phyloP scores from a whole-genome alignment of 2,113 vertebrate genomes.

The Dipodomys merriami region DNA sequence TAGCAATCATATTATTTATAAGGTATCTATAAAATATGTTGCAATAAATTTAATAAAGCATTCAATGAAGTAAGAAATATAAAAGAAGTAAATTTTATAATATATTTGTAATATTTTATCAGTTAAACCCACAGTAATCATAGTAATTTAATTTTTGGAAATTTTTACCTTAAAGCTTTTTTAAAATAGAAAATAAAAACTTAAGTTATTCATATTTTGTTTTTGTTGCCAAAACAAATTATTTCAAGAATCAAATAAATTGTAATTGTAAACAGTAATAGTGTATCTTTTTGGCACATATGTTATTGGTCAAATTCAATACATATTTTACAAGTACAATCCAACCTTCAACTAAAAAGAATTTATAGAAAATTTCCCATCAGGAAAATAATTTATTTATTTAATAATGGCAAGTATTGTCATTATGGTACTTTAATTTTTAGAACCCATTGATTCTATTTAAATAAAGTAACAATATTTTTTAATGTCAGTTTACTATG shows the following conservation, averaged over 20 bases:
- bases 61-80: background rate
- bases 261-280: no score
- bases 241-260: no score
- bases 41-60: background rate
- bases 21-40: background rate
- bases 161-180: no score
- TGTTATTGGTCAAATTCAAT: background rate
- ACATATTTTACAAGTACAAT: background rate
- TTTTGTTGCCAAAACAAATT: no score
- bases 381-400: background rate
- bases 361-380: background rate
- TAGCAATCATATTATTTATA: background rate
- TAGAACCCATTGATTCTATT: background rate
- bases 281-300: no score
- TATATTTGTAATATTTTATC: background rate
- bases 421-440: background rate
- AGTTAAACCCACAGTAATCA: background rate
- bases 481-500: background rate
- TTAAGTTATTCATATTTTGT: no score
- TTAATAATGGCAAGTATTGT: background rate
- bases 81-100: background rate
- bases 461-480: constrained; percentile 9
- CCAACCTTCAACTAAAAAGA: background rate
- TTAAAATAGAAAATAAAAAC: no score
- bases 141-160: no score